Conservation (phyloP, 1,140 invertebrate species). For the Anoplolepis gracilipes region DNA sequence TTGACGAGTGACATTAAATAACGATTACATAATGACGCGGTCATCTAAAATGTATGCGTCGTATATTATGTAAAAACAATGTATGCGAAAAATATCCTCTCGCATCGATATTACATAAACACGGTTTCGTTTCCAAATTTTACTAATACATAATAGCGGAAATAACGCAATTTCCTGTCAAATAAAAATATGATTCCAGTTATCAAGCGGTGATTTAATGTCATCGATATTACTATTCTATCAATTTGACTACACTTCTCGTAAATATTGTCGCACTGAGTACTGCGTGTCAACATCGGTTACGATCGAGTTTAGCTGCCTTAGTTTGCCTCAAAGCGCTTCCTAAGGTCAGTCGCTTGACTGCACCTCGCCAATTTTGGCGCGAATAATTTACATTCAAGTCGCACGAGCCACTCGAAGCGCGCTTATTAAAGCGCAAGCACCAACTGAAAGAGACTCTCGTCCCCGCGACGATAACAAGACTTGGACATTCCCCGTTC, state of each 20-base stretch:
- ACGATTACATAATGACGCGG: slow-evolving; percentile 1
- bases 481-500: slow-evolving; percentile 33
- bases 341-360: slow-evolving; percentile 17
- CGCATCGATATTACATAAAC: not conserved
- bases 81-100: not conserved
- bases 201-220: not conserved
- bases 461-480: slow-evolving; percentile 32
- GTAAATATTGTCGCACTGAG: not conserved
- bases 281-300: not conserved
- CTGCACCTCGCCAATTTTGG: slow-evolving; percentile 45
- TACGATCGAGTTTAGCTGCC: slow-evolving; percentile 21
- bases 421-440: slow-evolving; percentile 41
- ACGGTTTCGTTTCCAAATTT: not conserved
- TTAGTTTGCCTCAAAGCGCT: slow-evolving; percentile 33
- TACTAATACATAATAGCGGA: not conserved
- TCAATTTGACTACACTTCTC: not conserved
- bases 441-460: slow-evolving; percentile 45
- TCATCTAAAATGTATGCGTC: not conserved
- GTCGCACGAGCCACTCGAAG: slow-evolving; percentile 37
- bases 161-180: not conserved
- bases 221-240: not conserved
- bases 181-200: slow-evolving; percentile 18
- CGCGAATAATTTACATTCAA: slow-evolving; percentile 58
- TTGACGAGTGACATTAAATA: slow-evolving; percentile 3
- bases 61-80: not conserved